Evolutionary conservation across 1,140 invertebrate genomes (phyloP).

Genomic region (Metaphire vulgaris): DNA sequence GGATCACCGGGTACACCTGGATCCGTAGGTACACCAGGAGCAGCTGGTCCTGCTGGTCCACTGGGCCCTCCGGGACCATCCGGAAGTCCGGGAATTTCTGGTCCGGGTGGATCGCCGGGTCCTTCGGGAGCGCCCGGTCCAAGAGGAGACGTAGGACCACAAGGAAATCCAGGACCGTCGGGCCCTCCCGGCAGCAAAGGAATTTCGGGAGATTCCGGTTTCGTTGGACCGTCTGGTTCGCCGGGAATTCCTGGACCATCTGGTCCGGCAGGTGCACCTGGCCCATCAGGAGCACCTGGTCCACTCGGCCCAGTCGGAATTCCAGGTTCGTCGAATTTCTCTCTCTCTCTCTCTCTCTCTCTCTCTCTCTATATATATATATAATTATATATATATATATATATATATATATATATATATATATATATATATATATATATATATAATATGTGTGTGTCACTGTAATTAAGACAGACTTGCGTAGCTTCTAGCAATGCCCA

Average conservation of each 20-base stretch:
- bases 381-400: not conserved
- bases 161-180: not conserved
- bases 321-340: not conserved
- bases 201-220: not conserved
- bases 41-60: conserved; percentile 28
- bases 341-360: not conserved
- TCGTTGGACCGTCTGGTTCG: conserved; percentile 5
- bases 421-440: no score
- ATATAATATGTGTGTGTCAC: no score
- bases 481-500: no score
- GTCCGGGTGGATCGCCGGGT: conserved; percentile 6
- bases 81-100: conserved; percentile 20
- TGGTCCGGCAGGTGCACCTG: conserved; percentile 9
- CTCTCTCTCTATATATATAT: not conserved
- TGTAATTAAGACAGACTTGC: no score
- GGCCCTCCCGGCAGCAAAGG: conserved; percentile 18
- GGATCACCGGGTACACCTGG: conserved; percentile 29
- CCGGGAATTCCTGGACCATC: not conserved
- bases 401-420: no score
- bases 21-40: conserved; percentile 24
- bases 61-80: conserved; percentile 30
- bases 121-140: not conserved
- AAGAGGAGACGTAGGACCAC: conserved; percentile 22
- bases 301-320: not conserved
- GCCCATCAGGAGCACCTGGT: conserved; percentile 13